Evolutionary conservation across 2,888 invertebrate genomes (phyloP).

Genomic region (Keiferia lycopersicella): DNA sequence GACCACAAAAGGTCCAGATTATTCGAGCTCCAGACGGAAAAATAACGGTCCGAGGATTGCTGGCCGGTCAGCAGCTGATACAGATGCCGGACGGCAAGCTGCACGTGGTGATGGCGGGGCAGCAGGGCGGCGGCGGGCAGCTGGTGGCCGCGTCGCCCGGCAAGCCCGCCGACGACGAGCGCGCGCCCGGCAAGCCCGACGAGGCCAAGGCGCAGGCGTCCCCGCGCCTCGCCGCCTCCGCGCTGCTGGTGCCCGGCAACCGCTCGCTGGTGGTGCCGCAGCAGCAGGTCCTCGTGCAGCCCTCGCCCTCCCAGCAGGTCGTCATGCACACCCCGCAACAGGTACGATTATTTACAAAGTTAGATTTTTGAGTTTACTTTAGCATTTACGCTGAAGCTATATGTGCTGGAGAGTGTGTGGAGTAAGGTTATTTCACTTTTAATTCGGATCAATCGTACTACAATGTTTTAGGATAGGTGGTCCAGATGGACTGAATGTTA

Average conservation of each 20-base stretch:
- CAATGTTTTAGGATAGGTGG: no score
- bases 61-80: slow-evolving; percentile 95
- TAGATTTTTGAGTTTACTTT: no score
- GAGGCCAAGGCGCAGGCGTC: slow-evolving; percentile 36
- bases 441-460: no score
- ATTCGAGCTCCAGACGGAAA: slow-evolving; percentile 95
- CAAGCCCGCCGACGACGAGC: slow-evolving; percentile 45
- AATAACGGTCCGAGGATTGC: slow-evolving; percentile 93
- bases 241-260: slow-evolving; percentile 54
- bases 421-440: no score
- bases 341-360: slow-evolving; percentile 37
- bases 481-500: no score
- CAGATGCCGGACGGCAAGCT: slow-evolving; percentile 97
- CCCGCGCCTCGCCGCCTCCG: slow-evolving; percentile 38
- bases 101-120: slow-evolving; percentile 88
- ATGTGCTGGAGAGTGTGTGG: no score
- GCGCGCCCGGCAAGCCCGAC: slow-evolving; percentile 35
- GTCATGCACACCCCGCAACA: slow-evolving; percentile 55
- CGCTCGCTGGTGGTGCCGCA: slow-evolving; percentile 40
- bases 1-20: slow-evolving; percentile 92
- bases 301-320: slow-evolving; percentile 45
- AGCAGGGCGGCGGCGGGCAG: slow-evolving; percentile 76
- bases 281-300: slow-evolving; percentile 48
- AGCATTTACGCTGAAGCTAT: no score
- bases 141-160: slow-evolving; percentile 63